Evolutionary conservation across 2,797 vertebrate species (phyloP).

Genomic region (Clamator glandarius): DNA sequence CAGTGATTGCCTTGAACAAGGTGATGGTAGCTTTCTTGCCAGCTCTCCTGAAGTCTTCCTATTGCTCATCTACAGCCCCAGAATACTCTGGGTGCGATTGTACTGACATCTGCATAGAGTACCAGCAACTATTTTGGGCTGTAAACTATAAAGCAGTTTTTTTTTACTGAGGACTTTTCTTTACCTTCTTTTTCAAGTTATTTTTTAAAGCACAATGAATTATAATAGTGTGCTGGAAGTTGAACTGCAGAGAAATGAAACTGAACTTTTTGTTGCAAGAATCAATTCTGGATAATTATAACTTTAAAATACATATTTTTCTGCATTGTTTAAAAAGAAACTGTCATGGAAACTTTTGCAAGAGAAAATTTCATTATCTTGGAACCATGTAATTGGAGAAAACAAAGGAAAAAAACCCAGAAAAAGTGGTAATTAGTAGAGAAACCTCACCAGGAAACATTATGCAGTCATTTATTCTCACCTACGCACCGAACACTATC

Average conservation of each 20-base stretch:
- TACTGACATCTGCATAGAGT: not conserved
- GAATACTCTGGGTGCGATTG: accelerated
- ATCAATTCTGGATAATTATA: not conserved
- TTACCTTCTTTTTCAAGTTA: not conserved
- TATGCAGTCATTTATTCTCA: not conserved
- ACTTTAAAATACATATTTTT: not conserved
- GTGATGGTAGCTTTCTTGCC: too few relatives aligned
- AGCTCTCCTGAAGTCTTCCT: not conserved
- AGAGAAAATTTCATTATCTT: not conserved
- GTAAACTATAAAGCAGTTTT: not conserved
- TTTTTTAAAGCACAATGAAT: not conserved
- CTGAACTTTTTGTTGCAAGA: not conserved
- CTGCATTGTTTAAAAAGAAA: not conserved
- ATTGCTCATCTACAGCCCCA: not conserved
- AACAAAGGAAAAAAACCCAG: not conserved
- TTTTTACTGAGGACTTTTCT: not conserved
- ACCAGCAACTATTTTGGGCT: not conserved
- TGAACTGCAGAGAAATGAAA: not conserved
- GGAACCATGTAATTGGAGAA: not conserved
- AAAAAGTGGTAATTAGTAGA: not conserved
- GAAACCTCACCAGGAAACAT: not conserved
- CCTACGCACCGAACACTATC: not conserved
- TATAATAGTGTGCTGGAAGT: not conserved
- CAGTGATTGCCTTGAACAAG: not conserved
- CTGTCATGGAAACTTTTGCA: not conserved